Base-by-base conservation (phyloP, 2,888 invertebrate species). In the Epirrita christyi region DNA sequence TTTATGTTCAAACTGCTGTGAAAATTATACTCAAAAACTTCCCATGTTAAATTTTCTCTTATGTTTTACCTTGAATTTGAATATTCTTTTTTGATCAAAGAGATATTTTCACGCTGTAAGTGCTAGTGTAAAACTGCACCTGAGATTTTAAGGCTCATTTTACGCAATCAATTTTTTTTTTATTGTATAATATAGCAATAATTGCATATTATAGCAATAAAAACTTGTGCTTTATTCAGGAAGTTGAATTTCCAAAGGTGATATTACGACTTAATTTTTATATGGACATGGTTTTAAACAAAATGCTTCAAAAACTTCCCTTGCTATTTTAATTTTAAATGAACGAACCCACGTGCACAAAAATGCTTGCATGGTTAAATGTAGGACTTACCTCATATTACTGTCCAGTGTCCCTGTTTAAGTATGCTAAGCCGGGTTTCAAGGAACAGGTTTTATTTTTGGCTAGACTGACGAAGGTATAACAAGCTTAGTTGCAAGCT, bases 371-470 rank as follows among this genome's bases (percentile, higher is more conserved):
- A 11, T 11, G 36, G 21, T 40, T 32, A 40, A 48, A 48, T 29
- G 10, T 28, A 14, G 37, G 37, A 29, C 27, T n/a, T 51, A 40
- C 11, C 51, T 34, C n/a, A 43, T 1, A 11, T 42, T 49, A 50
- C 32, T 45, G 38, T 40, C 44, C 45, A 45, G 29, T 42, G 28
- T 28, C 28, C 7, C 43, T 38, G 40, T 51, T 51, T 47, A 38
- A 51, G 48, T 48, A 55, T 51, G 47, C 40, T 27, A 55, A 55
- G 37, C 54, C 6, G 52, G 34, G 41, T 41, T 42, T 47, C 21
- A 10, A 27, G 11, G 21, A 34, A 10, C 59, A 50, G 46, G 49
- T 56, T 50, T 59, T 54, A 54, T 54, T 54, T 48, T 42, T 8
- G 27, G 41, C 36, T 11, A 54, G 45, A 43, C 43, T 28, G 37